Evolutionary conservation across 2,797 vertebrate genomes (phyloP).

Genomic region (Cynopterus sphinx): DNA sequence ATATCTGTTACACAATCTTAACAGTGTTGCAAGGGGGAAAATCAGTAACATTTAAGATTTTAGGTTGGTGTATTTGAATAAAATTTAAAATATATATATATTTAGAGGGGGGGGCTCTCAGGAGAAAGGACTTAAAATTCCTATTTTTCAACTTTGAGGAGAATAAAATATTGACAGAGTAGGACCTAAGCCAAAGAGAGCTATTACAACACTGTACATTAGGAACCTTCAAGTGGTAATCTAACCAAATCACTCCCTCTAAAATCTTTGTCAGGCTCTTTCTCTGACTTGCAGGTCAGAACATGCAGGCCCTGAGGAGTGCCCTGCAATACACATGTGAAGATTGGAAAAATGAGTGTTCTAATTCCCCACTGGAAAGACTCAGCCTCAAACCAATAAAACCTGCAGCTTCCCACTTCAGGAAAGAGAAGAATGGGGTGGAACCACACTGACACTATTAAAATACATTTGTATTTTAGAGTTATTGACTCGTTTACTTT

Average conservation of each 20-base stretch:
- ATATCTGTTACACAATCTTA: neutral
- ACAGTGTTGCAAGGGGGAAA: neutral
- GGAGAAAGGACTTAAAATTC: neutral
- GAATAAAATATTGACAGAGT: neutral
- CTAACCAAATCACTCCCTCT: neutral
- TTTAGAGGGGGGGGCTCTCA: neutral
- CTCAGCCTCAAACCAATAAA: neutral
- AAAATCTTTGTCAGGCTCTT: neutral
- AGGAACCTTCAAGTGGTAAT: neutral
- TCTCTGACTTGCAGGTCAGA: neutral
- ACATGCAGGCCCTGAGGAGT: neutral
- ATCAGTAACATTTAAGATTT: neutral
- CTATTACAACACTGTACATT: neutral
- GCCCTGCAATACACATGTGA: neutral
- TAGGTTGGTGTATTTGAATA: neutral
- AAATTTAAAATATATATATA: neutral
- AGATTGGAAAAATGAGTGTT: neutral
- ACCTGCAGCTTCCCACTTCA: neutral
- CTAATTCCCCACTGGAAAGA: neutral
- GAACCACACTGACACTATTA: neutral
- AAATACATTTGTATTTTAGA: too few species aligned
- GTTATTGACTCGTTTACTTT: neutral
- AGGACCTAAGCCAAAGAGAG: neutral
- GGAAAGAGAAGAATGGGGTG: neutral
- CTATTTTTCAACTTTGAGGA: neutral